Percentiles rank a stretch among this genome's conserved stretches.
These are phyloP conservation scores for Adoxophyes honmai DNA, from an alignment of 1,140 invertebrate species.

Conservation along the genomic window DNA sequence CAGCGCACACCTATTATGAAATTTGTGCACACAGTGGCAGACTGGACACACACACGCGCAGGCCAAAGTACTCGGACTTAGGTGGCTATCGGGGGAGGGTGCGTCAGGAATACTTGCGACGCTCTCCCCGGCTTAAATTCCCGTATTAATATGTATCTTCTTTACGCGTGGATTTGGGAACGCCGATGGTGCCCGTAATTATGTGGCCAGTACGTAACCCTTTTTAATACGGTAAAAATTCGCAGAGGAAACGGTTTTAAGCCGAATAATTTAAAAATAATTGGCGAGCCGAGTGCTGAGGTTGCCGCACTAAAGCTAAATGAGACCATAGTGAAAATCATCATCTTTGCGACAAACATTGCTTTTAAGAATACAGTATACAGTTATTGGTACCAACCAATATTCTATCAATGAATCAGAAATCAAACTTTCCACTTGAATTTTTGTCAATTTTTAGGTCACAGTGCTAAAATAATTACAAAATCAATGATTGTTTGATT, in stretches of 20 bases:
- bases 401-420: too few relatives aligned
- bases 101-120: conserved; percentile 49
- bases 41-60: conserved; percentile 40
- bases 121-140: conserved; percentile 62
- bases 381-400: too few relatives aligned
- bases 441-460: too few relatives aligned
- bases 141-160: conserved; percentile 72
- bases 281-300: too few relatives aligned
- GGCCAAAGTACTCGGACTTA: conserved; percentile 50
- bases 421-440: too few relatives aligned
- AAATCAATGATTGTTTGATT: too few relatives aligned
- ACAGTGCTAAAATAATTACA: too few relatives aligned
- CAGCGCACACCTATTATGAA: conserved; percentile 69
- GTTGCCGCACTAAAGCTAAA: too few relatives aligned
- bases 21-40: conserved; percentile 51
- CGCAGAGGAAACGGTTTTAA: neutral
- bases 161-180: conserved; percentile 50
- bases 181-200: conserved; percentile 35
- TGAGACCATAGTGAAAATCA: too few relatives aligned
- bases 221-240: conserved; percentile 33
- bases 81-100: conserved; percentile 44
- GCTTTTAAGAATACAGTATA: too few relatives aligned
- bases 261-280: neutral
- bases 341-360: too few relatives aligned
- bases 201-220: conserved; percentile 27